Evolutionary conservation across 1,140 invertebrate genomes (phyloP), one percentile per base, ranked within the genome.

Genomic region (Contarinia nasturtii): DNA sequence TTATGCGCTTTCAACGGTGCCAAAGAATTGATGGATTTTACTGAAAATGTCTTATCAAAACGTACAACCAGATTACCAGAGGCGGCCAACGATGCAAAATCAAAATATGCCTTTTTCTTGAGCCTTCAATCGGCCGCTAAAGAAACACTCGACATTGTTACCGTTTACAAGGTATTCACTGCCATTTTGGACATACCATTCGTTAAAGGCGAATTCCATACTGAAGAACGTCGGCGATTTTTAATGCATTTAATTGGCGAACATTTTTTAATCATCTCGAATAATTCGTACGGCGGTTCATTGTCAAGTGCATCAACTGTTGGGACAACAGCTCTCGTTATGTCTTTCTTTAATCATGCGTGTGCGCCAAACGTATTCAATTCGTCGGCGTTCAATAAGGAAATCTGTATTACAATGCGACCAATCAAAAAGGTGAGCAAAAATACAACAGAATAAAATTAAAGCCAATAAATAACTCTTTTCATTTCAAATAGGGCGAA

Each of bases 11-110:
- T 57, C 67, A 74, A 60, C 34, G 61, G 38, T 51, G 63, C 60
- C 21, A 62, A 66, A 50, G 70, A 72, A 15, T 61, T 67, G 50
- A 61, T 70, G 46, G 55, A 64, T 40, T 55, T 61, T 44, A 12
- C 12, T 7, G 37, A 4, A 14, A 18, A 18, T 59, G 48, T 52
- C 57, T 12, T 53, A 62, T 45, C 63, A 61, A 50, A 63, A 65
- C 52, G 67, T 65, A 60, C 57, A 70, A 36, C 72, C 66, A 59
- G 67, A 70, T 49, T 73, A 71, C 14, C 67, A 56, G 44, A 33
- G 57, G 21, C 51, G 62, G 12, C 64, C 58, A 51, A 58, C 12
- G 37, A 40, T 40, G 14, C 14, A 7, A 3, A 14, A 18, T 40
- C 37, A n/a, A 40, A 40, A 14, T 40, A 40, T 14, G 14, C 14